Evolutionary conservation across 23 tunicate species (phyloP), one percentile per base, ranked within the genome.

Genomic region (Clavelina lepadiformis): DNA sequence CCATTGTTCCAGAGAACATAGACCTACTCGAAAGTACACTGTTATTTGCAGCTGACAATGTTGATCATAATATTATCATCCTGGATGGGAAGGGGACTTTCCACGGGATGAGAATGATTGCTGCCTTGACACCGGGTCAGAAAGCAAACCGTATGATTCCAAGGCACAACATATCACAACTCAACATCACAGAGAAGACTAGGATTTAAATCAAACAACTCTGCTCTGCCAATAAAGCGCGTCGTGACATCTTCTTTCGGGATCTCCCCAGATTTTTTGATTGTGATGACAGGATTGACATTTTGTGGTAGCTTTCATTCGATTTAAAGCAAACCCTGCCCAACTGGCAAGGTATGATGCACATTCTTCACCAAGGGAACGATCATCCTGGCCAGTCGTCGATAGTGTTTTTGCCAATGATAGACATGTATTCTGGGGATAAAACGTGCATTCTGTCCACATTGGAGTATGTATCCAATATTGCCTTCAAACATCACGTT

Each of bases 311-410:
- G 49, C 49, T 41, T 41, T 41, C 49, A 41, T 41, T 41, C 49
- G 15, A 41, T 41, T 41, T 41, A 11, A 41, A 41, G 49, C 49
- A 41, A 41, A 41, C 49, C 49, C 49, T 41, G 49, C 49, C 49
- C 49, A 41, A 41, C 49, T 41, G 49, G 49, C 49, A 41, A 41
- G 49, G 49, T 41, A 41, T 41, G 49, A 41, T 41, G 49, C 49
- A 41, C 49, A 41, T 41, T 41, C 49, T 41, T 41, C 49, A 41
- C 49, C 15, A 41, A 41, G 49, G 49, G 49, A 41, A 41, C 49
- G 49, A 41, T 41, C 49, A 41, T 41, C 49, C 49, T 8, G 49
- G 49, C 49, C 49, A 41, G 49, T 41, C 49, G 49, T 41, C 49
- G 49, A 41, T 41, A 41, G 49, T 41, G 49, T 41, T 41, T 41